Evolutionary conservation across 2,888 invertebrate species (phyloP), one percentile per base, ranked within the genome.

Genomic region (Tinea semifulvella): DNA sequence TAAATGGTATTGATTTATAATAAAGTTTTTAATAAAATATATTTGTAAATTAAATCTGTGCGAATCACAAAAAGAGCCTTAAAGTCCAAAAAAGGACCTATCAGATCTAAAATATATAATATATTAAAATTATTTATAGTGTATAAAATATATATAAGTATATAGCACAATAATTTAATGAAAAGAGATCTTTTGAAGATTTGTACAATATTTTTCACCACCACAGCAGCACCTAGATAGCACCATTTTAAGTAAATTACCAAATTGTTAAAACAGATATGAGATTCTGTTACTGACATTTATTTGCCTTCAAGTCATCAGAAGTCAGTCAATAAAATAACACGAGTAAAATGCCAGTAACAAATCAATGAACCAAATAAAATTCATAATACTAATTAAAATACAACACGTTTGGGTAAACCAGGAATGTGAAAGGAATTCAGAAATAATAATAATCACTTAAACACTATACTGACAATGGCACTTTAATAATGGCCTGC

Each of bases 401-500:
- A 11, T 7, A 11, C 4, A 11, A n/a, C 6, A 11, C 11, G 13
- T n/a, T 11, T n/a, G 7, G 11, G 38, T 54, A 53, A 52, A 53
- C 50, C 53, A 46, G 48, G 53, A 49, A 53, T 48, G 47, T 50
- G 31, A 14, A 39, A 39, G 46, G 49, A 49, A 10, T 36, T 18
- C 17, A 10, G 16, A 6, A 36, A n/a, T n/a, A n/a, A n/a, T n/a
- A n/a, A n/a, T n/a, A 35, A 35, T 35, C 8, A 36, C 18, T 18
- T 40, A 14, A 11, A 40, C n/a, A 22, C 40, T 40, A 17, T 22
- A 11, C 74, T 77, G 68, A 73, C 72, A 72, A 80, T 80, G 80
- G 80, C 80, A 80, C 80, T 74, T 51, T 60, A 64, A 70, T 70
- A 75, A 80, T 80, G 80, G 80, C 80, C 79, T 77, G 77, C 76